Base-by-base conservation (phyloP, 2,888 invertebrate species). In the Heliconius ismenius region DNA sequence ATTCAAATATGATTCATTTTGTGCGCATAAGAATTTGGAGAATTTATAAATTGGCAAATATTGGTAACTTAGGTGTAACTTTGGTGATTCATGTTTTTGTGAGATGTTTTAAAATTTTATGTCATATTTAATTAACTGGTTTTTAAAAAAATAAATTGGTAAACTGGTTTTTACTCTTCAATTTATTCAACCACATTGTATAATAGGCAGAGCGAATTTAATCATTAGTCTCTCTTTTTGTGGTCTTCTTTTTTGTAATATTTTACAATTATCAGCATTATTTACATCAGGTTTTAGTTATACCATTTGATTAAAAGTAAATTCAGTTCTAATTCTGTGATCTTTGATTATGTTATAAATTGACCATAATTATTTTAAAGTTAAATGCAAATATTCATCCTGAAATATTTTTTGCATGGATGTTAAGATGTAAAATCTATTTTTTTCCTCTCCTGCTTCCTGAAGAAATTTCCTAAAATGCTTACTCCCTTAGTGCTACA, bases 21-120 rank as follows among this genome's bases (percentile, higher is more conserved):
- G 32, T 36, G 36, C 9, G 21, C 21, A 49, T 65, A 4, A 65
- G 24, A 67, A 43, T 67, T 39, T 43, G 67, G 39, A 39, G 39
- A 43, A 67, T 67, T 67, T 10, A n/a, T 39, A 67, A 39, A 24
- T 67, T 24, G 24, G 15, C 18, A 24, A 67, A 67, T 43, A 43
- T 65, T 36, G 11, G 13, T 13, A 65, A 65, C 36, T 65, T 65
- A 65, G 36, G 36, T 65, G 65, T 65, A 39, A 65, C 64, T 65
- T 65, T 36, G n/a, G 3, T 39, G 65, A 67, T 39, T 67, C 24
- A 67, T 43, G 24, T 39, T 36, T 24, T 67, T 21, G 7, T 28
- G 21, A n/a, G 13, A 36, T 24, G 13, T 39, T 7, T 18, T 43
- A 13, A 67, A 15, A 18, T 43, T 24, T 67, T 39, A 0, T 39